Percentiles rank a stretch among this genome's conserved stretches.
Conservation (phyloP, 2,888 invertebrate genomes). For the Rotaria socialis region DNA sequence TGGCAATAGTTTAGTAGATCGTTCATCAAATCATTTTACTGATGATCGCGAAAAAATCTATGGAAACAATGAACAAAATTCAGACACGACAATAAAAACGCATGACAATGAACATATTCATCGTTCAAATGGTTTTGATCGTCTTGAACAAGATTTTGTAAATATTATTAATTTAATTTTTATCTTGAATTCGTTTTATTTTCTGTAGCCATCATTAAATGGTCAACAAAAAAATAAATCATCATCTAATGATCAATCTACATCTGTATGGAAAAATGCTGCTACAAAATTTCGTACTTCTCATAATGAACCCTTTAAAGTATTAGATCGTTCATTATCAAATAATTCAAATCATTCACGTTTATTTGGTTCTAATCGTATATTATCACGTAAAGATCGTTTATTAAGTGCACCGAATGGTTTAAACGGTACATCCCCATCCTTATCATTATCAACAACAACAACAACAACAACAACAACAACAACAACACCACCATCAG, state of each 20-base stretch:
- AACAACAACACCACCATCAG: too few species aligned
- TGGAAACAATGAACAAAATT: not conserved
- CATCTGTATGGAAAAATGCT: not conserved
- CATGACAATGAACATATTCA: not conserved
- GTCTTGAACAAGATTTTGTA: constrained; percentile 25
- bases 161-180: not conserved
- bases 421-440: not conserved
- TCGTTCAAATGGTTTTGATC: not conserved
- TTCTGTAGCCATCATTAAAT: constrained; percentile 6
- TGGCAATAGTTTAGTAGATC: not conserved
- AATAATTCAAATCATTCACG: not conserved
- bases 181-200: not conserved
- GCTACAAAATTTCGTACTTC: not conserved
- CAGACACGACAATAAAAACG: not conserved
- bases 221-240: not conserved
- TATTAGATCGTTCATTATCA: not conserved
- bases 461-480: too few species aligned
- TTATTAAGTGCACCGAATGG: constrained; percentile 13
- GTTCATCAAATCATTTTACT: too few species aligned
- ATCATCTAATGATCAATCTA: not conserved
- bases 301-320: not conserved
- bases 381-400: constrained; percentile 27
- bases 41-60: not conserved
- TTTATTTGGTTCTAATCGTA: not conserved
- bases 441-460: too few species aligned